A percentile compares a stretch with the other conserved stretches of the same genome.
phyloP scores from a whole-genome alignment of 2,113 vertebrate genomes.

The Turdus rufiventris region DNA sequence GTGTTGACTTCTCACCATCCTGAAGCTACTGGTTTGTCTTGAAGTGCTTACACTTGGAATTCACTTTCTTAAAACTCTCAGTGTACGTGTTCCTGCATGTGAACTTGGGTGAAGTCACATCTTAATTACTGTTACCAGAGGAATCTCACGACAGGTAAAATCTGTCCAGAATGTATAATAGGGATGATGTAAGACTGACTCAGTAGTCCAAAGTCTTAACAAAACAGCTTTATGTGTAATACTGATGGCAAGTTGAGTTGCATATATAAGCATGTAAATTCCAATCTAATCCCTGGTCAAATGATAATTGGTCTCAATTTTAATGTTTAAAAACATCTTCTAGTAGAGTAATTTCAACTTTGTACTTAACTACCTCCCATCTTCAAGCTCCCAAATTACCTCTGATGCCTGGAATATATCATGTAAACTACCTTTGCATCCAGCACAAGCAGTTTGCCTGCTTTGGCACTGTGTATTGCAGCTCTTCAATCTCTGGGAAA shows the following conservation, averaged over 20 bases:
- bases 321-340: not conserved
- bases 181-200: not conserved
- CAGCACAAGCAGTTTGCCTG: not conserved
- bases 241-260: not conserved
- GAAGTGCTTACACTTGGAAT: not conserved
- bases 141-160: not conserved
- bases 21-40: not conserved
- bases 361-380: not conserved
- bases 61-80: not conserved
- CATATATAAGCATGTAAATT: not conserved
- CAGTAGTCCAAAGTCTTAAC: not conserved
- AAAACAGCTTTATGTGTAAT: not conserved
- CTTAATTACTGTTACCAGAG: not conserved
- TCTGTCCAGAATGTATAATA: not conserved
- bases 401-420: not conserved
- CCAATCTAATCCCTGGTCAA: not conserved
- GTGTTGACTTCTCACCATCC: not conserved
- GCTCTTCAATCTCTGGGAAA: not conserved
- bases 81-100: not conserved
- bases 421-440: not conserved
- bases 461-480: not conserved
- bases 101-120: not conserved
- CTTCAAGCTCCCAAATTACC: not conserved
- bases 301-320: not conserved
- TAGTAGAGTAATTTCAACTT: not conserved